Percentiles rank a stretch among this genome's conserved stretches.
Evolutionary conservation across 2,113 vertebrate genomes (phyloP).

Genomic region (Apodemus speciosus): DNA sequence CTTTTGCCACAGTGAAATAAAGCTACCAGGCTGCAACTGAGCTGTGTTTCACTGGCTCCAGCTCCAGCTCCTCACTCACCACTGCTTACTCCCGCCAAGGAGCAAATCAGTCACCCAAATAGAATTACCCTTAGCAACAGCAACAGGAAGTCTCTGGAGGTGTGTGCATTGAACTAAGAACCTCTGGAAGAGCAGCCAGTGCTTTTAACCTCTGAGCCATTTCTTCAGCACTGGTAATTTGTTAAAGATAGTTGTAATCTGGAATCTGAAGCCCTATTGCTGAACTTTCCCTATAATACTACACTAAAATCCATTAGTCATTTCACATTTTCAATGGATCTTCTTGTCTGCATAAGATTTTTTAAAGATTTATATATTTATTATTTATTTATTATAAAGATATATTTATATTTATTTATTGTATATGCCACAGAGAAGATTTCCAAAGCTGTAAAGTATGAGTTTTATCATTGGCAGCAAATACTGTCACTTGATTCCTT

Average conservation of each 20-base stretch:
- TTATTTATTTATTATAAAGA: no score
- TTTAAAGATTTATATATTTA: no score
- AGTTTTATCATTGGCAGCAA: slow-evolving; percentile 48
- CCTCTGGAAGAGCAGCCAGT: background rate
- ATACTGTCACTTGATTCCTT: slow-evolving; percentile 29
- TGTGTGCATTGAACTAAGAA: no score
- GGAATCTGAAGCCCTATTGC: background rate
- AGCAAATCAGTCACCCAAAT: background rate
- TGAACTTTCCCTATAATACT: slow-evolving; percentile 18
- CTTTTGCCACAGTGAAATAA: background rate
- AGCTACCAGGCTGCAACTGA: background rate
- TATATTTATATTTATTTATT: no score
- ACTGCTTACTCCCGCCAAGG: background rate
- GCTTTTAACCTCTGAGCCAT: background rate
- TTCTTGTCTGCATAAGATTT: no score
- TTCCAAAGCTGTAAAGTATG: slow-evolving; percentile 50
- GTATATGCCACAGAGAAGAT: slow-evolving; percentile 7
- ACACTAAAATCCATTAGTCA: slow-evolving; percentile 31
- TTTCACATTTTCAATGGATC: background rate
- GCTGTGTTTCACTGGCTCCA: background rate
- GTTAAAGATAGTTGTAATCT: slow-evolving; percentile 37
- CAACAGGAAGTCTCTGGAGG: background rate
- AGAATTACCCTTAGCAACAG: background rate
- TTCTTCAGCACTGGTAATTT: background rate
- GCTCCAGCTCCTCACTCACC: background rate